phyloP scores from a whole-genome alignment of 37 sponge, comb jelly and placozoan genomes.

The Ianthella basta region DNA sequence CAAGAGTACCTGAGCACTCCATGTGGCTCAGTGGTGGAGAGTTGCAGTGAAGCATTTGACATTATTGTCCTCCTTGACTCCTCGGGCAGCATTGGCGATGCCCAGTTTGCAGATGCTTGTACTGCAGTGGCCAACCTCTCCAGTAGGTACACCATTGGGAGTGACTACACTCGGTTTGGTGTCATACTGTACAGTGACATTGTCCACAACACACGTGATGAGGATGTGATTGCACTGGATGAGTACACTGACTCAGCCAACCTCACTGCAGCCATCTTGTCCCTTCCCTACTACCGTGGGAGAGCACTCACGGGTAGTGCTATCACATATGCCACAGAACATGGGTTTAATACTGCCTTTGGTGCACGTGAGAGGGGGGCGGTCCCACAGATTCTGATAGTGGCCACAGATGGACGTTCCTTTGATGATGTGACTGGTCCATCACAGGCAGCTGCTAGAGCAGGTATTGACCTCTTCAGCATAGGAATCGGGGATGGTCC shows the following conservation, averaged over 20 bases:
- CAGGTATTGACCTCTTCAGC: slow-evolving; percentile 7
- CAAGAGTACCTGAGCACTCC: too few species aligned
- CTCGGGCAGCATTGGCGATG: slow-evolving; percentile 7
- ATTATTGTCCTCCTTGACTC: slow-evolving; percentile 24
- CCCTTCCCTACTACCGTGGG: neutral
- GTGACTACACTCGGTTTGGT: neutral
- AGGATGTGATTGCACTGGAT: too few species aligned
- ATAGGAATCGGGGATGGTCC: slow-evolving; percentile 12
- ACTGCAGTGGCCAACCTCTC: neutral
- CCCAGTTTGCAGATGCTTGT: neutral
- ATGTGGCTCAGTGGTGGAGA: too few species aligned
- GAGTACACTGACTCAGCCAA: too few species aligned
- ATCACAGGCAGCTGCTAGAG: neutral
- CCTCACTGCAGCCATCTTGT: too few species aligned
- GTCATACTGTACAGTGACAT: neutral
- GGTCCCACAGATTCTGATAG: neutral
- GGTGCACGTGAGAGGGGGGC: neutral
- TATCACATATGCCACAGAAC: neutral
- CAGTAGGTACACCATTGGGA: neutral
- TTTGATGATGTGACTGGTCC: slow-evolving; percentile 9
- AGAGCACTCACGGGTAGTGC: slow-evolving; percentile 8
- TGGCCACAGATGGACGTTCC: slow-evolving; percentile 23
- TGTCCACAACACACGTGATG: too few species aligned
- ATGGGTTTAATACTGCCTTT: neutral
- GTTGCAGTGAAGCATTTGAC: neutral